Conservation (phyloP, 2,888 invertebrate genomes). For the Itoplectis maculator region DNA sequence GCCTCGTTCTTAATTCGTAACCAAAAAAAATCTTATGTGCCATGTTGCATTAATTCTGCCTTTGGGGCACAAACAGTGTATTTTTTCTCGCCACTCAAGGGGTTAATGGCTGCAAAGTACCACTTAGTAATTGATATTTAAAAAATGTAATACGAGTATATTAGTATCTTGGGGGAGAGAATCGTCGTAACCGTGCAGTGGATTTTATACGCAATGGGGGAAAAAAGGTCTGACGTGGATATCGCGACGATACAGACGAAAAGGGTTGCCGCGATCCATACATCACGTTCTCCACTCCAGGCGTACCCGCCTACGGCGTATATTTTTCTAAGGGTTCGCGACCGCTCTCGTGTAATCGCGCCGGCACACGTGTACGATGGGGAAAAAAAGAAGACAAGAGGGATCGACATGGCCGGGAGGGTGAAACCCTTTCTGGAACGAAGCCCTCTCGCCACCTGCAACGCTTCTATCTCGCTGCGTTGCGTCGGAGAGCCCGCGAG, state of each 20-base stretch:
- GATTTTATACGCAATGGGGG: neutral
- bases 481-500: constrained; percentile 6
- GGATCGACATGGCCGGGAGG: constrained; percentile 54
- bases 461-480: constrained; percentile 49
- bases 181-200: neutral
- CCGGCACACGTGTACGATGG: constrained; percentile 68
- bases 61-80: no score
- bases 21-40: no score
- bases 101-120: neutral
- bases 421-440: constrained; percentile 75
- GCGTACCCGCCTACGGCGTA: constrained; percentile 52
- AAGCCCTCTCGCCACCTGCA: constrained; percentile 70
- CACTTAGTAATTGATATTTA: neutral
- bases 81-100: no score
- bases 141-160: neutral
- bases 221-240: constrained; percentile 25
- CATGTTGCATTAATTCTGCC: no score
- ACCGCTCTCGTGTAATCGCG: constrained; percentile 73
- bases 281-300: constrained; percentile 21
- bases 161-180: neutral
- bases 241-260: constrained; percentile 8
- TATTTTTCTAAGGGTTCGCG: constrained; percentile 74
- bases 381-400: constrained; percentile 23
- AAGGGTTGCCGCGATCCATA: constrained; percentile 64
- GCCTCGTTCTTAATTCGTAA: no score